These are phyloP conservation scores for Colletes latitarsis DNA, from an alignment of 1,140 invertebrate species.

Conservation along the genomic window DNA sequence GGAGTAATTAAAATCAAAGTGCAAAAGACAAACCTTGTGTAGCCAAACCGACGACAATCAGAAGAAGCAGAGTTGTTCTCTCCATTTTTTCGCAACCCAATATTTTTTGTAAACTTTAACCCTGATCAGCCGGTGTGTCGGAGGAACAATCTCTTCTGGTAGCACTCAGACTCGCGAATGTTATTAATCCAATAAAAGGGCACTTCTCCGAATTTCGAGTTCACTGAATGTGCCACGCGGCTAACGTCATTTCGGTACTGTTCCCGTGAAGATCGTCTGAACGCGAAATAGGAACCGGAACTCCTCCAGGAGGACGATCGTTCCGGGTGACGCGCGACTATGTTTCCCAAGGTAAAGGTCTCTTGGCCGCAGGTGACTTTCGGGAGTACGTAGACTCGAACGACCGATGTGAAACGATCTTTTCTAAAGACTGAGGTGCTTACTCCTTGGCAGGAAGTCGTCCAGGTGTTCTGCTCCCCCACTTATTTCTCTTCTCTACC, in stretches of 20 bases:
- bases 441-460: slow-evolving; percentile 71
- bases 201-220: slow-evolving; percentile 30
- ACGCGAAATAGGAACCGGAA: background rate
- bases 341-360: background rate
- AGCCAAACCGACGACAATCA: slow-evolving; percentile 56
- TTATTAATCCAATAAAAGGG: slow-evolving; percentile 35
- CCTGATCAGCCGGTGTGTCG: slow-evolving; percentile 3
- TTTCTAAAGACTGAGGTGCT: slow-evolving; percentile 72
- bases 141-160: background rate
- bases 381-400: slow-evolving; percentile 21
- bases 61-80: slow-evolving; percentile 52
- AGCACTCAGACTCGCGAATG: background rate
- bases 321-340: background rate
- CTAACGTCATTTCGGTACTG: slow-evolving; percentile 49
- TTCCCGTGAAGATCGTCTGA: background rate
- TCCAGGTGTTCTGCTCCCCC: slow-evolving; percentile 73
- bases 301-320: background rate
- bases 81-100: slow-evolving; percentile 50
- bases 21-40: slow-evolving; percentile 61
- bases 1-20: background rate
- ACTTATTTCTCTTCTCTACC: slow-evolving; percentile 54
- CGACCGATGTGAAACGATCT: slow-evolving; percentile 58
- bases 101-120: background rate
- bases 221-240: slow-evolving; percentile 43
- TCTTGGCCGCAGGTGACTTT: background rate